Base-by-base conservation (phyloP, 2,113 vertebrate genomes). In the Rhinopithecus roxellana region DNA sequence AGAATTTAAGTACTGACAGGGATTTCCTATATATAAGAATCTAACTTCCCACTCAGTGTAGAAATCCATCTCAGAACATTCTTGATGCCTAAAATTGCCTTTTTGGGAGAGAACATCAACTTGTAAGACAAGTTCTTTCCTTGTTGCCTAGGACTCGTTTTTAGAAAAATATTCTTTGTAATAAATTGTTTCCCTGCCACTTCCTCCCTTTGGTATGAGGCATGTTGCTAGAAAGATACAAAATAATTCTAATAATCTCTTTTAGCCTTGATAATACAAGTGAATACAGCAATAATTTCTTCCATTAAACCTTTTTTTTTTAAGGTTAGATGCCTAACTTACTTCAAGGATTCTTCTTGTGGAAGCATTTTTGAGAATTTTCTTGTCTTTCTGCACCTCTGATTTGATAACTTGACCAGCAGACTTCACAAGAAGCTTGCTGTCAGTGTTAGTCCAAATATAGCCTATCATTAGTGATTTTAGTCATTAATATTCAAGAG, bases 41-140 rank as follows among this genome's bases (percentile, higher is more conserved):
- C 18, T 5, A 85, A 25, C 52, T 85, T 78, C 10, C 50, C 38
- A 38, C 1, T 78, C 40, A 32, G 45, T 77, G 6, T 78, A 93
- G 45, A 95, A 89, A 52, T 80, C 30, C 50, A 70, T 67, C 77
- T 95, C 75, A 89, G 55, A 80, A 93, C 20, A 75, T 94, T 61
- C 22, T 74, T 79, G 22, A 67, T 78, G 16, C 22, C 50, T 82
- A 67, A 67, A 75, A 13, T n/a, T 2, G 6, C 38, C 55, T 90
- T 92, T 69, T 80, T 22, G 50, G 13, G 52, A 86, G 10, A 80
- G 18, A 82, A 20, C 52, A 45, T 59, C 67, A 38, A 10, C 5
- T 38, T 4, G 43, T 8, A 83, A 30, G n/a, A 13, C 8, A 89
- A 50, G 7, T 4, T 70, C 40, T 92, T 80, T 90, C 25, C 27